These are phyloP conservation scores for Peromyscus leucopus DNA, from an alignment of 2,113 vertebrate genomes.

Conservation along the genomic window DNA sequence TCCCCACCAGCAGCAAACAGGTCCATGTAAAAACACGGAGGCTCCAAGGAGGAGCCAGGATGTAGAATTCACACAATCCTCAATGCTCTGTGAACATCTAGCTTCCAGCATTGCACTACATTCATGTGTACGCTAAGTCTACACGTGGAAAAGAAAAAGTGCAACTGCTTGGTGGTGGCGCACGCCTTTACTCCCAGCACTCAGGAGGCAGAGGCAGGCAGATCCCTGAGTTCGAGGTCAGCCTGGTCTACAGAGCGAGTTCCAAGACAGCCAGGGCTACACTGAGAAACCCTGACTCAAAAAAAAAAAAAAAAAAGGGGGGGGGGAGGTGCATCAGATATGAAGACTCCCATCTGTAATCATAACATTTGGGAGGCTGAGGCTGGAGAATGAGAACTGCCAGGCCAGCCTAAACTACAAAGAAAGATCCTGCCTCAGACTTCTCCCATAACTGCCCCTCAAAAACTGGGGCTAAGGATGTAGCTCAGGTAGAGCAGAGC, in stretches of 20 bases:
- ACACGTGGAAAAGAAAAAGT: not conserved
- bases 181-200: not conserved
- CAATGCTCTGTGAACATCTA: not conserved
- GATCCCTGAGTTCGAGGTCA: not conserved
- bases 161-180: not conserved
- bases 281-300: not conserved
- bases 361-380: not conserved
- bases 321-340: not conserved
- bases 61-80: rapidly evolving
- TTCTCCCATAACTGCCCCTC: not conserved
- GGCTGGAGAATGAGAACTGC: not conserved
- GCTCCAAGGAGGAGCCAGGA: not conserved
- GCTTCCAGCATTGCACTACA: too few relatives aligned
- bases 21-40: not conserved
- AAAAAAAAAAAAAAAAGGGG: too few relatives aligned
- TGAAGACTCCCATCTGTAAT: not conserved
- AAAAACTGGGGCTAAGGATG: not conserved
- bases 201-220: not conserved
- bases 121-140: not conserved
- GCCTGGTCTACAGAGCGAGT: not conserved
- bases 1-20: not conserved
- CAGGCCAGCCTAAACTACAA: not conserved
- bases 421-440: not conserved
- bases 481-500: not conserved
- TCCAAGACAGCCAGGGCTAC: not conserved